Conservation (phyloP, 2,113 vertebrate genomes). For the Crocuta crocuta region DNA sequence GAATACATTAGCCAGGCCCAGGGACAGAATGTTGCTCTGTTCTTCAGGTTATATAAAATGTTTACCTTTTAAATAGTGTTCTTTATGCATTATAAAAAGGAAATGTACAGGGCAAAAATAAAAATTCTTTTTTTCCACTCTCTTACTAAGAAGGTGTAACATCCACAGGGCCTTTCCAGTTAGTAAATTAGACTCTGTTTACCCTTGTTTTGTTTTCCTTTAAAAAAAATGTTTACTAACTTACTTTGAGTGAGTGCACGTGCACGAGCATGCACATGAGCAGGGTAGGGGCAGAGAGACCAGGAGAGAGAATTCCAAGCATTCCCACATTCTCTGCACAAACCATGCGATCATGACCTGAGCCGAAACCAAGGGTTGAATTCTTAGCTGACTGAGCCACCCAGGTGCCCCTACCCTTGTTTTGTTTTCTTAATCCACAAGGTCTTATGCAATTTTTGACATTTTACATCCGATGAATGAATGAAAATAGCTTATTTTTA, state of each 20-base stretch:
- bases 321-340: too few species aligned
- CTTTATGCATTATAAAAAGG: background rate
- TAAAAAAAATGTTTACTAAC: too few species aligned
- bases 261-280: too few species aligned
- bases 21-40: background rate
- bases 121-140: background rate
- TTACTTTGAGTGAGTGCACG: too few species aligned
- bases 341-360: too few species aligned
- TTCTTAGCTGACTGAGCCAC: too few species aligned
- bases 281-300: too few species aligned
- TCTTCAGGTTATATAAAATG: background rate
- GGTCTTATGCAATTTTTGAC: background rate
- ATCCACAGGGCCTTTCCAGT: background rate
- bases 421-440: slow-evolving; percentile 12
- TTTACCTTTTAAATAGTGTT: background rate
- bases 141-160: background rate
- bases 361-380: too few species aligned
- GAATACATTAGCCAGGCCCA: background rate
- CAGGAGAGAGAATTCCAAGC: too few species aligned
- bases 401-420: background rate
- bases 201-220: background rate
- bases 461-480: background rate
- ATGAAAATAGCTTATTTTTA: background rate
- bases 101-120: background rate
- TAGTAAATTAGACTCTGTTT: background rate